Conservation (phyloP, 2,113 vertebrate species). For the Pomatostomus ruficeps region DNA sequence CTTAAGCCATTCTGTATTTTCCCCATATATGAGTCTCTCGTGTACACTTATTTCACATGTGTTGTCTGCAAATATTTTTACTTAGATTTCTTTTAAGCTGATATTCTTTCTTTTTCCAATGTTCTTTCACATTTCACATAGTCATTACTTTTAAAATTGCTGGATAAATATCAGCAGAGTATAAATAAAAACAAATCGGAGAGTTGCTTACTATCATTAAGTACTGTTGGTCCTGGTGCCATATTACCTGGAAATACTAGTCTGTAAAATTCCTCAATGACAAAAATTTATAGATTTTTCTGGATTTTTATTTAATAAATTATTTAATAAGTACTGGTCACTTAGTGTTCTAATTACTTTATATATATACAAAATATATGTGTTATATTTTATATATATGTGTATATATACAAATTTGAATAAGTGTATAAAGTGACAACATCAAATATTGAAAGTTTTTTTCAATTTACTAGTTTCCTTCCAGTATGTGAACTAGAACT, state of each 20-base stretch:
- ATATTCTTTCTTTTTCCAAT: neutral
- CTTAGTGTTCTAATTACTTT: neutral
- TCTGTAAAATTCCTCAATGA: neutral
- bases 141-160: neutral
- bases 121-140: neutral
- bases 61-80: neutral
- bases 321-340: fast-evolving
- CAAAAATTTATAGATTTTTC: neutral
- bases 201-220: neutral
- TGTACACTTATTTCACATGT: neutral
- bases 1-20: neutral
- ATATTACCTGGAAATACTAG: neutral
- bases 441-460: neutral
- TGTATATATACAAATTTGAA: neutral
- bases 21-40: neutral
- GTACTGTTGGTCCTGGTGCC: neutral
- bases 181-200: neutral
- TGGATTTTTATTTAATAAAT: neutral
- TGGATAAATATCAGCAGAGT: neutral
- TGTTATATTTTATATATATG: neutral
- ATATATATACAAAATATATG: neutral
- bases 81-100: neutral
- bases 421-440: neutral
- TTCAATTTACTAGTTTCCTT: neutral
- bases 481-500: neutral